phyloP scores from a whole-genome alignment of 2,888 invertebrate genomes.

The Stenchaetothrips biformis region DNA sequence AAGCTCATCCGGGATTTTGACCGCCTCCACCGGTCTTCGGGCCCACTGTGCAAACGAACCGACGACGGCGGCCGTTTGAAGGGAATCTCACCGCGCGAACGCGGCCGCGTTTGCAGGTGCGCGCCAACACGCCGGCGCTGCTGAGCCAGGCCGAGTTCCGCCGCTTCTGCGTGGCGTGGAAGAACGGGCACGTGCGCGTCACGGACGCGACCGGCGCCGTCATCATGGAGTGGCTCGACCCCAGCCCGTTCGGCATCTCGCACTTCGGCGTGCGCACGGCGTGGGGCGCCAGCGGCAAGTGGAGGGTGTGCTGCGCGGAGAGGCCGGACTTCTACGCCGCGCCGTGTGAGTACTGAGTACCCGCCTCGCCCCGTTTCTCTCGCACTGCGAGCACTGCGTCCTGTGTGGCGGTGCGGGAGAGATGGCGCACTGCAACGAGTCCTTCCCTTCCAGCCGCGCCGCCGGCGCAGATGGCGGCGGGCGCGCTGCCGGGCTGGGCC shows the following conservation, averaged over 20 bases:
- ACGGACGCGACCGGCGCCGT: conserved; percentile 49
- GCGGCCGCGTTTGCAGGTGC: conserved; percentile 48
- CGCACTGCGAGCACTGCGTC: too few relatives aligned
- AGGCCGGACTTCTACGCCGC: conserved; percentile 20
- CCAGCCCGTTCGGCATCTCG: conserved; percentile 55
- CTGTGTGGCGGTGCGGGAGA: too few relatives aligned
- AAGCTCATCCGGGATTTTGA: too few relatives aligned
- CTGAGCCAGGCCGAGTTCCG: conserved; percentile 54
- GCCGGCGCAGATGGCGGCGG: background rate
- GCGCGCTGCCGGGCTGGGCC: conserved; percentile 35
- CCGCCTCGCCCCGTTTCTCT: too few relatives aligned
- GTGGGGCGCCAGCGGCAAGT: conserved; percentile 61
- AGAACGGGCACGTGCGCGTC: conserved; percentile 52
- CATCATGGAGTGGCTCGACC: conserved; percentile 58
- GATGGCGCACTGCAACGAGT: too few relatives aligned
- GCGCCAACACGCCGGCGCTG: conserved; percentile 55
- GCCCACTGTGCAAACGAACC: too few relatives aligned
- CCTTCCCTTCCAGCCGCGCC: background rate
- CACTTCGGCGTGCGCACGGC: conserved; percentile 60
- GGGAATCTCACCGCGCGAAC: conserved; percentile 12
- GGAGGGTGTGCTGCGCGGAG: conserved; percentile 47
- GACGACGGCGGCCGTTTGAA: background rate
- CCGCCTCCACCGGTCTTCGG: too few relatives aligned
- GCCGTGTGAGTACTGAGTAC: background rate
- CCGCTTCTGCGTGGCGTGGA: conserved; percentile 56